phyloP scores from a whole-genome alignment of 2,113 vertebrate genomes.

The Ptilorrhoa leucosticta region DNA sequence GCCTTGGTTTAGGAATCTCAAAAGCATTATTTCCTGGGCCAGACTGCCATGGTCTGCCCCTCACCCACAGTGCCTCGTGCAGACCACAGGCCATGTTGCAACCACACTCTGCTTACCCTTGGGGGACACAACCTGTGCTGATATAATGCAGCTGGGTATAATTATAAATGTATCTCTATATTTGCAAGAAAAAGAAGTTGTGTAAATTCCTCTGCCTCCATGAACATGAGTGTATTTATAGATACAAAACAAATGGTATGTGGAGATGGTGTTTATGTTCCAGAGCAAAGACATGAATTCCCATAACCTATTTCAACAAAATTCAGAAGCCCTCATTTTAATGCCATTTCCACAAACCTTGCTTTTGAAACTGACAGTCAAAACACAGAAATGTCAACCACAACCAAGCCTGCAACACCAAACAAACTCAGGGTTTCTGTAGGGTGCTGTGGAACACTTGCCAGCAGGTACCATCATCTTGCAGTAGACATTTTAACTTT shows the following conservation, averaged over 20 bases:
- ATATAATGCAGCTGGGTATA: background rate
- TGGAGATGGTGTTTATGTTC: background rate
- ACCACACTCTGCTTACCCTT: background rate
- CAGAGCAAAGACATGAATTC: background rate
- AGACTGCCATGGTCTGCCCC: background rate
- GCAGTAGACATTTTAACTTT: background rate
- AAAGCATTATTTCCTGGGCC: background rate
- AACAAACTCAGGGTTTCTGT: background rate
- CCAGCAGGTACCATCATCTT: background rate
- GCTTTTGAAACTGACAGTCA: background rate
- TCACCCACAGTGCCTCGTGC: accelerated
- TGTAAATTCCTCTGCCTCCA: background rate
- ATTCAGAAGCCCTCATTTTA: background rate
- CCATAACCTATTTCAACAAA: background rate
- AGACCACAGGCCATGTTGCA: accelerated
- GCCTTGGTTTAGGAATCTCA: background rate
- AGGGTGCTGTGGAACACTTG: background rate
- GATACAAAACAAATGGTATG: background rate
- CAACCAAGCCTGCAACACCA: background rate
- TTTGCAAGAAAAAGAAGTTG: background rate
- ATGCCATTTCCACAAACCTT: background rate
- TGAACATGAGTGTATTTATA: background rate
- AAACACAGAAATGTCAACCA: background rate
- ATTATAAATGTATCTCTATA: background rate
- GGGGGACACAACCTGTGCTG: background rate